Evolutionary conservation across 2,888 invertebrate genomes (phyloP).

Genomic region (Ptychoptera albimana): DNA sequence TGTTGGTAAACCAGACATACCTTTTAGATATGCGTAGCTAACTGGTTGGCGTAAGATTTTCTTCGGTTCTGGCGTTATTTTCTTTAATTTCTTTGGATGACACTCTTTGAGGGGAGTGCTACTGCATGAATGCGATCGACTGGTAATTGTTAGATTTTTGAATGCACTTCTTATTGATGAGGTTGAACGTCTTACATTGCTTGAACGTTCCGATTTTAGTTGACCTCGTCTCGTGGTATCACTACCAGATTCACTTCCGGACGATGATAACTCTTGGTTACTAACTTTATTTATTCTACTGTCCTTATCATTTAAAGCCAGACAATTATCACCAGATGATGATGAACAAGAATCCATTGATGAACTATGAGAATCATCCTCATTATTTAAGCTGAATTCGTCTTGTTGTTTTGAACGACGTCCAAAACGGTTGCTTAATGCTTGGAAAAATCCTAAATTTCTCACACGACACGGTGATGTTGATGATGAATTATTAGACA

Average conservation of each 20-base stretch:
- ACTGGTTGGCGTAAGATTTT: slow-evolving; percentile 63
- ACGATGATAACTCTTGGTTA: slow-evolving; percentile 15
- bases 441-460: slow-evolving; percentile 47
- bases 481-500: slow-evolving; percentile 23
- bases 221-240: slow-evolving; percentile 32
- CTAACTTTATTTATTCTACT: not conserved
- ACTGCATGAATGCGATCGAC: slow-evolving; percentile 47
- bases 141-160: slow-evolving; percentile 46
- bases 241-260: slow-evolving; percentile 46
- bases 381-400: slow-evolving; percentile 30
- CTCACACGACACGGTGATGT: slow-evolving; percentile 38
- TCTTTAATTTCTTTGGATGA: slow-evolving; percentile 6
- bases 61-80: slow-evolving; percentile 38
- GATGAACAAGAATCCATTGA: slow-evolving; percentile 30
- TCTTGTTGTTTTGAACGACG: slow-evolving; percentile 34
- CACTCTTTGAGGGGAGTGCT: slow-evolving; percentile 25
- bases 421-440: slow-evolving; percentile 45
- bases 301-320: not conserved
- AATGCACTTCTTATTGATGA: slow-evolving; percentile 57
- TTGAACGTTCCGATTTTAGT: not conserved
- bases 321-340: slow-evolving; percentile 14
- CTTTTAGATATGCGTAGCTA: slow-evolving; percentile 64
- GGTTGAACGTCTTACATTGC: slow-evolving; percentile 32
- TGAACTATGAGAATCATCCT: slow-evolving; percentile 33
- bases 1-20: slow-evolving; percentile 66